Evolutionary conservation across 2,797 vertebrate species (phyloP).

Genomic region (Sebastes diaconus): DNA sequence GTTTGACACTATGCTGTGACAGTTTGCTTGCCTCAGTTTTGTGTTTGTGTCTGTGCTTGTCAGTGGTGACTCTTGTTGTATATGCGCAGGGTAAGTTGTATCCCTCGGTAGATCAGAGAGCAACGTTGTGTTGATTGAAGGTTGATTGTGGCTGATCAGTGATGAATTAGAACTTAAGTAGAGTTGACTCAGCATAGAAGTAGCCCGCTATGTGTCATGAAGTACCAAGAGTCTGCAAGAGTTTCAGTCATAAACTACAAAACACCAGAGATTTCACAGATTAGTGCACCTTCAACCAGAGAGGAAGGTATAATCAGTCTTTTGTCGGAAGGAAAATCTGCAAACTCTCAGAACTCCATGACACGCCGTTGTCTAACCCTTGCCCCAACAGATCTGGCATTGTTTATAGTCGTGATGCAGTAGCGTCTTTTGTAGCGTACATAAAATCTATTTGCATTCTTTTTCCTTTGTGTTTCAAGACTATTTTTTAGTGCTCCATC

Average conservation of each 20-base stretch:
- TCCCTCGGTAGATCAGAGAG: slow-evolving; percentile 2
- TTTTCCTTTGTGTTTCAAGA: slow-evolving; percentile 31
- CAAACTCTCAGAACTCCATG: slow-evolving; percentile 20
- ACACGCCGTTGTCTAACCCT: background rate
- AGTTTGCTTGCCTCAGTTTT: slow-evolving; percentile 11
- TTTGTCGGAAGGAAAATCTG: slow-evolving; percentile 35
- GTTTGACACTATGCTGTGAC: background rate
- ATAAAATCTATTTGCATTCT: slow-evolving; percentile 19
- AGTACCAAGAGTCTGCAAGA: slow-evolving; percentile 16
- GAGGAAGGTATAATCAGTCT: slow-evolving; percentile 19
- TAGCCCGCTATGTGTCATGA: background rate
- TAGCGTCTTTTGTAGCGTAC: slow-evolving; percentile 11
- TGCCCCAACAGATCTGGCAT: background rate
- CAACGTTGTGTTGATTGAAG: background rate
- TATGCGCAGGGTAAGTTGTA: background rate
- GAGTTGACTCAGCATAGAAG: background rate
- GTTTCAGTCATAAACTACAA: background rate
- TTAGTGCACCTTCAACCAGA: background rate
- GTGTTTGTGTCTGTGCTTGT: slow-evolving; percentile 18
- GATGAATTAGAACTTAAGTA: background rate
- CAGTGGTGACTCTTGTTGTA: background rate
- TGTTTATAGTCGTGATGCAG: slow-evolving; percentile 14
- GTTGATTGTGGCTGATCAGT: background rate
- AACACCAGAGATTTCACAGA: background rate
- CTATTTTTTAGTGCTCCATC: background rate